Evolutionary conservation across 2,113 vertebrate genomes (phyloP).

Genomic region (Sebastes fasciatus): DNA sequence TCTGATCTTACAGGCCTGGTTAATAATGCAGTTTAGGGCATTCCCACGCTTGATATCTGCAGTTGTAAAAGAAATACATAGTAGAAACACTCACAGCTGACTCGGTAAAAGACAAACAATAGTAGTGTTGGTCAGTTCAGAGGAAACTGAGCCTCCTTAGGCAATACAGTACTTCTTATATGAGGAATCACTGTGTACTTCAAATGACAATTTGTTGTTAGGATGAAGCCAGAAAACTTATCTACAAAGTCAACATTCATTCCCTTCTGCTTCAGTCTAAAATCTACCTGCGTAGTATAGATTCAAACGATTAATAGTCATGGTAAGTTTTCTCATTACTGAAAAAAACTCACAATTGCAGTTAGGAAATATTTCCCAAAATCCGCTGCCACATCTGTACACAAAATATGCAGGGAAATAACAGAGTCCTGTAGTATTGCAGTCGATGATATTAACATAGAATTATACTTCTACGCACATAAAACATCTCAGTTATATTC

Average conservation of each 20-base stretch:
- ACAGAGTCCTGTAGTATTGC: neutral
- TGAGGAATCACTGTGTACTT: neutral
- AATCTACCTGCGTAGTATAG: neutral
- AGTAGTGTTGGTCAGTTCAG: neutral
- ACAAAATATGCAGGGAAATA: neutral
- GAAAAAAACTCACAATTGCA: neutral
- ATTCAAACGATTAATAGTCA: neutral
- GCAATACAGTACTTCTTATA: neutral
- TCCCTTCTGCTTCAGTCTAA: neutral
- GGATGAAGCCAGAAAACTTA: neutral
- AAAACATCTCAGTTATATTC: neutral
- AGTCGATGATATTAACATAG: neutral
- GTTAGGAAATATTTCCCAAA: neutral
- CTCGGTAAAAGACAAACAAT: neutral
- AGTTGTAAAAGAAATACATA: neutral
- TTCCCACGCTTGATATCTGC: neutral
- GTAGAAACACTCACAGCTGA: neutral
- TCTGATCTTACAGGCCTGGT: conserved; percentile 2
- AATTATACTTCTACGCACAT: neutral
- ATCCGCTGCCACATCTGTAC: neutral
- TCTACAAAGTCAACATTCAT: neutral
- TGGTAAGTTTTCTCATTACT: neutral
- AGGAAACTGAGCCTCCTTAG: neutral
- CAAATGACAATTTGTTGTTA: neutral
- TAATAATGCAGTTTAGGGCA: neutral